Evolutionary conservation across 64 coral and sea anemone species (phyloP).

Genomic region (Trachythela sp.): DNA sequence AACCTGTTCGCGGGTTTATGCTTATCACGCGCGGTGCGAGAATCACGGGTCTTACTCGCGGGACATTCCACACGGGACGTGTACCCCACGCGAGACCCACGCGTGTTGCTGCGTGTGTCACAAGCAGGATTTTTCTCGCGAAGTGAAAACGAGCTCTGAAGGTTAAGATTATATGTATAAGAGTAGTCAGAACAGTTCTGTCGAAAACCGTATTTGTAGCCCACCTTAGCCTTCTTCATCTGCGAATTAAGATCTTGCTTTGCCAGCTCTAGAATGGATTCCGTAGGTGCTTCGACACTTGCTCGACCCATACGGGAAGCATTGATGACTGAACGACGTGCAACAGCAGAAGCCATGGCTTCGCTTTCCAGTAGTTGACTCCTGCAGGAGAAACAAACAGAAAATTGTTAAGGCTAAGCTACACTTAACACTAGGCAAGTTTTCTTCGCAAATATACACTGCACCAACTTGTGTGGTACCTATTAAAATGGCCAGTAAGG

Average conservation of each 20-base stretch:
- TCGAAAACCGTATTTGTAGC: conserved; percentile 23
- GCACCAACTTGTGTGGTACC: too few species aligned
- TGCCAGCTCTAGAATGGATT: conserved; percentile 71
- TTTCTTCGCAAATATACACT: too few species aligned
- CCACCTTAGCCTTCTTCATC: conserved; percentile 93
- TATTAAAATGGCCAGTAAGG: too few species aligned
- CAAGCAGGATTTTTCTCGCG: not conserved
- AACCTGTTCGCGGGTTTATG: not conserved
- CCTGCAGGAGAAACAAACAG: conserved; percentile 36
- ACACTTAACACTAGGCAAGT: not conserved
- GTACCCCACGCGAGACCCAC: not conserved
- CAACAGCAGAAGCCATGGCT: conserved; percentile 81
- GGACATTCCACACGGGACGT: not conserved
- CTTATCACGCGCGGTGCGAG: not conserved
- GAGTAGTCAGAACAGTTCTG: not conserved
- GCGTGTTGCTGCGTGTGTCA: not conserved
- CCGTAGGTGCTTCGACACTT: conserved; percentile 25
- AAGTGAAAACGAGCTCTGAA: not conserved
- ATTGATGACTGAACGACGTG: conserved; percentile 67
- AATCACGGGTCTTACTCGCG: not conserved
- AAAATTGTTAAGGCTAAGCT: not conserved
- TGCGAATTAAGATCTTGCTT: conserved; percentile 81
- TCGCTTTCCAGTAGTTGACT: conserved; percentile 87
- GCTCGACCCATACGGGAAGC: conserved; percentile 45
- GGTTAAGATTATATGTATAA: not conserved